A percentile compares a stretch with the other conserved stretches of the same genome.
Evolutionary conservation across 2,888 invertebrate genomes (phyloP).

Genomic region (Drosophila gaucha): DNA sequence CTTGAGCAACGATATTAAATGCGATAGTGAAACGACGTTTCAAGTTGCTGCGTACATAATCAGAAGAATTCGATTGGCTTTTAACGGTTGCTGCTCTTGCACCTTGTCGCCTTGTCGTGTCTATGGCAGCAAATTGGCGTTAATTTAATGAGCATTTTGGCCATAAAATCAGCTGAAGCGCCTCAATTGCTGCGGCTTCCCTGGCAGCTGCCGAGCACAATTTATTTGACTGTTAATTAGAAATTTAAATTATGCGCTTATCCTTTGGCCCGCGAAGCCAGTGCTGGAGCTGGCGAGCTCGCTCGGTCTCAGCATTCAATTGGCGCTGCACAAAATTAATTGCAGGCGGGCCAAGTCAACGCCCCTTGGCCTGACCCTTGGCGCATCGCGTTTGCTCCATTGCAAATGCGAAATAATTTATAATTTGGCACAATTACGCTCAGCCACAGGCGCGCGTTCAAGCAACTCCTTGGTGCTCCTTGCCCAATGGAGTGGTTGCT

Average conservation of each 20-base stretch:
- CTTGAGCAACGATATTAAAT: not conserved
- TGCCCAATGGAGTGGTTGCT: slow-evolving; percentile 8
- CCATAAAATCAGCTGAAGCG: slow-evolving; percentile 67
- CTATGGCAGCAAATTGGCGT: slow-evolving; percentile 64
- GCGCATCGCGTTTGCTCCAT: slow-evolving; percentile 60
- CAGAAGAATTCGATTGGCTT: slow-evolving; percentile 25
- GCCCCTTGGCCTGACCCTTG: slow-evolving; percentile 33
- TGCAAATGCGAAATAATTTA: slow-evolving; percentile 74
- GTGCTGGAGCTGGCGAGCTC: slow-evolving; percentile 6
- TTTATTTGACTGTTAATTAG: slow-evolving; percentile 79
- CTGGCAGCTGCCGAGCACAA: slow-evolving; percentile 59
- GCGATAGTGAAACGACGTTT: not conserved
- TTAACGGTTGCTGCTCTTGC: slow-evolving; percentile 10
- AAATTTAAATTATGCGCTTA: slow-evolving; percentile 76
- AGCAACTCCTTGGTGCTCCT: slow-evolving; percentile 28
- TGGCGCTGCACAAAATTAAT: slow-evolving; percentile 72
- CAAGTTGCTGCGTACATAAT: slow-evolving; percentile 1
- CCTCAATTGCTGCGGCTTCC: slow-evolving; percentile 61
- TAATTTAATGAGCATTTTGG: slow-evolving; percentile 71
- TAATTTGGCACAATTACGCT: slow-evolving; percentile 76
- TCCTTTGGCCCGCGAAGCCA: slow-evolving; percentile 51
- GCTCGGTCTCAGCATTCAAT: slow-evolving; percentile 53
- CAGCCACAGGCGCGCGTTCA: slow-evolving; percentile 50
- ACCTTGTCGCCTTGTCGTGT: slow-evolving; percentile 46
- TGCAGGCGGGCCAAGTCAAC: slow-evolving; percentile 43